Conservation (phyloP, 1,140 invertebrate genomes). For the Lutraria rhynchaena region DNA sequence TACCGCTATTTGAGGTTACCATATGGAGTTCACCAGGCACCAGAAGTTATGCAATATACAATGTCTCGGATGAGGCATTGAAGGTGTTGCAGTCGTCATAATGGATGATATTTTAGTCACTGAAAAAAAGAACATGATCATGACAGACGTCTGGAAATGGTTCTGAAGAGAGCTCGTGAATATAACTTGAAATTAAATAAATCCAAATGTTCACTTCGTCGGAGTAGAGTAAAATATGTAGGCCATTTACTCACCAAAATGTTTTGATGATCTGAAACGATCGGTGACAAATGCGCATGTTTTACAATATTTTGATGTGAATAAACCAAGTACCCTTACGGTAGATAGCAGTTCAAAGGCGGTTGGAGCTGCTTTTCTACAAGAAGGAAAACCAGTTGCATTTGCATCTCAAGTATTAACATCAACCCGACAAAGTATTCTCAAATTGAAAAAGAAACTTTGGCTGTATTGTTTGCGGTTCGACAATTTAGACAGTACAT, state of each 20-base stretch:
- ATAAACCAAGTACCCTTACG: not conserved
- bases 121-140: constrained; percentile 1
- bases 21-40: constrained; percentile 65
- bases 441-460: constrained; percentile 32
- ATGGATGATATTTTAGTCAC: constrained; percentile 9
- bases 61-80: constrained; percentile 65
- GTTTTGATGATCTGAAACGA: constrained; percentile 34
- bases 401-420: constrained; percentile 4
- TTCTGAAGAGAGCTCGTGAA: not conserved
- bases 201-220: constrained; percentile 9
- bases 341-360: not conserved
- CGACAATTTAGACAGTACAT: not conserved
- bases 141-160: not conserved
- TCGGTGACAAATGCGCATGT: not conserved
- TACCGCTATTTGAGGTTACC: constrained; percentile 57
- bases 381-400: constrained; percentile 8
- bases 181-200: constrained; percentile 11
- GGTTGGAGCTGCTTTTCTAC: constrained; percentile 6
- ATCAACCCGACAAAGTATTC: not conserved
- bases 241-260: not conserved
- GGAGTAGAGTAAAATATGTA: constrained; percentile 3
- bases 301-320: not conserved
- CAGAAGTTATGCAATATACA: constrained; percentile 81
- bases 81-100: constrained; percentile 9
- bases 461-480: constrained; percentile 7